phyloP scores from a whole-genome alignment of 2,113 vertebrate genomes.

The Eonycteris spelaea region DNA sequence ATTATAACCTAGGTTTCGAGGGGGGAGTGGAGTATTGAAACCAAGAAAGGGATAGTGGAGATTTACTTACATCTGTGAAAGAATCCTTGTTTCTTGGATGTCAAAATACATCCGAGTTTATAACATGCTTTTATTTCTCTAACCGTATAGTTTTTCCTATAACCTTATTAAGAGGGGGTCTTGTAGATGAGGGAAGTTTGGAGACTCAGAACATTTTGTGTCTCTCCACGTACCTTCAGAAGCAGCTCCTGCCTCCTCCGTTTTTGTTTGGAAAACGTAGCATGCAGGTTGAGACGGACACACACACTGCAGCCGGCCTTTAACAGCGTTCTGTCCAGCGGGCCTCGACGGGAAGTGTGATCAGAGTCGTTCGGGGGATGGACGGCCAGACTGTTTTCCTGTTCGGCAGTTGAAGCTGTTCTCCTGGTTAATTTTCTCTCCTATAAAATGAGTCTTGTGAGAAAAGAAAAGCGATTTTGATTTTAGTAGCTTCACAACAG shows the following conservation, averaged over 20 bases:
- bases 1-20: not conserved
- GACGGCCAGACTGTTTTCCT: not conserved
- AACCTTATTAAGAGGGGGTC: not conserved
- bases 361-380: not conserved
- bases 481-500: not conserved
- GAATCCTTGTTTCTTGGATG: not conserved
- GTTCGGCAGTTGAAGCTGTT: not conserved
- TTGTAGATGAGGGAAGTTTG: not conserved
- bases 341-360: too few species aligned
- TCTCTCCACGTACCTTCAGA: not conserved
- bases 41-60: not conserved
- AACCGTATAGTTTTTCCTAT: not conserved
- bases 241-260: not conserved
- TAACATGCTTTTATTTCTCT: not conserved
- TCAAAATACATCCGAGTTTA: not conserved
- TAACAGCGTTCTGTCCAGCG: rapidly evolving
- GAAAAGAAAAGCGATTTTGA: not conserved
- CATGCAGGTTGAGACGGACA: rapidly evolving
- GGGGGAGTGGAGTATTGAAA: not conserved
- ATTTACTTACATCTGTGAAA: not conserved
- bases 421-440: not conserved
- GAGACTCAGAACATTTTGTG: not conserved
- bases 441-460: not conserved
- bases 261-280: not conserved
- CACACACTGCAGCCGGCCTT: rapidly evolving